Evolutionary conservation across 2,113 vertebrate genomes (phyloP).

Genomic region (Polyodon spathula): DNA sequence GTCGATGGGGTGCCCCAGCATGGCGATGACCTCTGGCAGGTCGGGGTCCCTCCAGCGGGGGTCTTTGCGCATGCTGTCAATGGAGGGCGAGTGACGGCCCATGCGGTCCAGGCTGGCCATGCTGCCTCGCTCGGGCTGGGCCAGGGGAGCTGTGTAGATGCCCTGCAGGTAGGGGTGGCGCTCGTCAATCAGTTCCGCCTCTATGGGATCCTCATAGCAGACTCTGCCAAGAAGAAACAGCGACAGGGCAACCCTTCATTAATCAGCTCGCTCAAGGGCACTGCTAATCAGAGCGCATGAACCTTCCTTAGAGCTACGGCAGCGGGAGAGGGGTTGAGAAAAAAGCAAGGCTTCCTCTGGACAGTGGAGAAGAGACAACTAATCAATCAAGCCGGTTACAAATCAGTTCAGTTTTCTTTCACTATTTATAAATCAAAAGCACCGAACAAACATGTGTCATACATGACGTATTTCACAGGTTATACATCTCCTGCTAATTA

Average conservation of each 20-base stretch:
- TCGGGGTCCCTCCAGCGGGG: conserved; percentile 93
- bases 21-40: conserved; percentile 90
- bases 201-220: conserved; percentile 71
- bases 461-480: conserved; percentile 35
- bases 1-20: conserved; percentile 92
- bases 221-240: conserved; percentile 20
- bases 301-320: too few species aligned
- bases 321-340: too few species aligned
- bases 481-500: conserved; percentile 54
- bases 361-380: conserved; percentile 29
- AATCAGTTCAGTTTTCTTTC: too few species aligned
- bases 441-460: conserved; percentile 38
- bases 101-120: conserved; percentile 75
- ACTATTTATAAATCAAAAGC: conserved; percentile 19
- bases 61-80: conserved; percentile 91
- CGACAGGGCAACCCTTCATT: conserved; percentile 22
- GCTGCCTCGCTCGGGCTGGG: conserved; percentile 87
- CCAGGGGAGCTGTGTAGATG: conserved; percentile 78
- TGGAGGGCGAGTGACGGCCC: conserved; percentile 78
- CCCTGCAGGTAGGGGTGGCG: conserved; percentile 74
- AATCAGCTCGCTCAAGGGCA: conserved; percentile 21
- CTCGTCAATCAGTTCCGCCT: conserved; percentile 78
- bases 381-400: too few species aligned
- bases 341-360: too few species aligned
- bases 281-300: too few species aligned